phyloP scores from a whole-genome alignment of 2,113 vertebrate species.

The Bostrychus sinensis region DNA sequence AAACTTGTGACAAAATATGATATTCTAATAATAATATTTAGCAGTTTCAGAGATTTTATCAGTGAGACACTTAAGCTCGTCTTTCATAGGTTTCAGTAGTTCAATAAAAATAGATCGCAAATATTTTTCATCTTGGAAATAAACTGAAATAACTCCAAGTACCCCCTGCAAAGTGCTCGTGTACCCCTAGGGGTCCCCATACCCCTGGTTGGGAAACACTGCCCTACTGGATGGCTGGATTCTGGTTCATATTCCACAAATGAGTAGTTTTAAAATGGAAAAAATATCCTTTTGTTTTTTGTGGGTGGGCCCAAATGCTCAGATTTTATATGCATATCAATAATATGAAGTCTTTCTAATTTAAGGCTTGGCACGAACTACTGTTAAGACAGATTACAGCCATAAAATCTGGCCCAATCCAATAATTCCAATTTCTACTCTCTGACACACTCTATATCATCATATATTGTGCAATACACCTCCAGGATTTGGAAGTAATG shows the following conservation, averaged over 20 bases:
- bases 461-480: conserved; percentile 60
- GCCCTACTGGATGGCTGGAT: too few relatives aligned
- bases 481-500: conserved; percentile 59
- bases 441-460: conserved; percentile 67
- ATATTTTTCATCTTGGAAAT: too few relatives aligned
- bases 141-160: too few relatives aligned
- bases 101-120: too few relatives aligned
- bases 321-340: conserved; percentile 62
- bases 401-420: conserved; percentile 65
- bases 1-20: too few relatives aligned
- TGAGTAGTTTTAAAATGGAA: conserved; percentile 21
- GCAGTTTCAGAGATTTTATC: too few relatives aligned
- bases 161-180: too few relatives aligned
- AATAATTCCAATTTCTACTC: conserved; percentile 68
- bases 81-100: too few relatives aligned
- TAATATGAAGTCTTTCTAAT: conserved; percentile 61
- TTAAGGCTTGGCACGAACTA: conserved; percentile 52
- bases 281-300: conserved; percentile 21
- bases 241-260: conserved; percentile 17
- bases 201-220: too few relatives aligned
- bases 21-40: too few relatives aligned
- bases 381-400: conserved; percentile 60
- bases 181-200: too few relatives aligned
- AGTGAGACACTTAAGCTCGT: too few relatives aligned
- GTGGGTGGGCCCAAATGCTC: conserved; percentile 38